These are phyloP conservation scores for Clostera curtula DNA, from an alignment of 2,888 invertebrate species.

Conservation along the genomic window DNA sequence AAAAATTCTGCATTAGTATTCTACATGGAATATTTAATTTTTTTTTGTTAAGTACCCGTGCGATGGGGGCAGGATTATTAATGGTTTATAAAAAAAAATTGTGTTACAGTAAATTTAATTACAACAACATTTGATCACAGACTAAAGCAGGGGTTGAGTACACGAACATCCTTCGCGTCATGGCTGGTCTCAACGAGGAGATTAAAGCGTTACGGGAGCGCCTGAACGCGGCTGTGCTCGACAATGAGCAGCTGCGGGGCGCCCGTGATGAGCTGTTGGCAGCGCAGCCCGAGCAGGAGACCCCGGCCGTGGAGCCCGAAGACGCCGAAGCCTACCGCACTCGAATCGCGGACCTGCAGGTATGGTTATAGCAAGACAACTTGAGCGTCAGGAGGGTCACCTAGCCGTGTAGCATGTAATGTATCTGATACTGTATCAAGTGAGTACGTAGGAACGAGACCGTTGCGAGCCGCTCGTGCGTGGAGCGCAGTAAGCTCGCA, in stretches of 20 bases:
- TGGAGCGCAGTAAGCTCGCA: too few species aligned
- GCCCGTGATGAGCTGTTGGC: conserved; percentile 61
- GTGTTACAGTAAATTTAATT: conserved; percentile 2
- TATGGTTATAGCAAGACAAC: conserved; percentile 9
- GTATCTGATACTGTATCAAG: too few species aligned
- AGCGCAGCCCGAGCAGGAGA: conserved; percentile 34
- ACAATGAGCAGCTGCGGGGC: conserved; percentile 50
- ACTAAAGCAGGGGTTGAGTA: conserved; percentile 59
- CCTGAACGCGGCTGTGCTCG: conserved; percentile 31
- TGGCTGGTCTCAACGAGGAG: conserved; percentile 66
- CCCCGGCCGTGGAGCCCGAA: conserved; percentile 28
- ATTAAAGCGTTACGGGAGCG: conserved; percentile 57
- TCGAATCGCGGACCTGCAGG: conserved; percentile 56
- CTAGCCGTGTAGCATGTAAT: too few species aligned
- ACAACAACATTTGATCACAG: conserved; percentile 21
- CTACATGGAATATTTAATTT: too few species aligned
- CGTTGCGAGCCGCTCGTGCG: too few species aligned
- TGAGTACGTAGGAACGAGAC: too few species aligned
- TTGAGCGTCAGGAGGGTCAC: neutral
- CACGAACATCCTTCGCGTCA: conserved; percentile 62
- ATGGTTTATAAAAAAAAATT: too few species aligned
- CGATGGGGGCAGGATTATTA: too few species aligned
- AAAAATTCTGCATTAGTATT: too few species aligned
- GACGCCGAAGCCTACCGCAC: conserved; percentile 41
- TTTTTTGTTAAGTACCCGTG: too few species aligned